These are phyloP conservation scores for Cossypha niveicapilla DNA, from an alignment of 2,797 vertebrate genomes.

Conservation along the genomic window DNA sequence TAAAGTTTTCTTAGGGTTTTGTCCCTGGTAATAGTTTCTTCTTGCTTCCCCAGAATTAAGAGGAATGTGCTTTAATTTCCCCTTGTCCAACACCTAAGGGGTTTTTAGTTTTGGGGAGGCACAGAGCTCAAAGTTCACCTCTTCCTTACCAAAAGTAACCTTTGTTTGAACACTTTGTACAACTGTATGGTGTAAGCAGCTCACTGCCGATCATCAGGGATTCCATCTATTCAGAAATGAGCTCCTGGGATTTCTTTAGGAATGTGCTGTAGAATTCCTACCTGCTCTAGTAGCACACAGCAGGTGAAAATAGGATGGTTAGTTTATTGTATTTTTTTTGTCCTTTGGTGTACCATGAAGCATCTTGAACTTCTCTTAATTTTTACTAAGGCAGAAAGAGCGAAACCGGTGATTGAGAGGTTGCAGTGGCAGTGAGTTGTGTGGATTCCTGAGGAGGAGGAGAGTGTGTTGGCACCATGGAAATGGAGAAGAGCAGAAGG, in stretches of 20 bases:
- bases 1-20: not conserved
- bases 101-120: not conserved
- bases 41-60: not conserved
- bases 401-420: not conserved
- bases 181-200: not conserved
- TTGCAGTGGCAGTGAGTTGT: not conserved
- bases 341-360: not conserved
- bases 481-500: not conserved
- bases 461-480: not conserved
- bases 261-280: not conserved
- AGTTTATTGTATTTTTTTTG: not conserved
- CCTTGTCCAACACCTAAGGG: not conserved
- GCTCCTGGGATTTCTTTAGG: not conserved
- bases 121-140: not conserved
- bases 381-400: conserved; percentile 37
- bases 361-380: not conserved
- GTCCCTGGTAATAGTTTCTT: not conserved
- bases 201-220: not conserved
- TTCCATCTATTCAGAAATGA: not conserved
- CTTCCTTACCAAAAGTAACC: not conserved
- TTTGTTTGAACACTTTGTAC: not conserved
- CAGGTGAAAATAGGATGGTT: not conserved
- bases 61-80: not conserved
- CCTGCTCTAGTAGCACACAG: not conserved
- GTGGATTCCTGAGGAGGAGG: not conserved